phyloP scores from a whole-genome alignment of 2,797 vertebrate species.

The Epinephelus awoara region DNA sequence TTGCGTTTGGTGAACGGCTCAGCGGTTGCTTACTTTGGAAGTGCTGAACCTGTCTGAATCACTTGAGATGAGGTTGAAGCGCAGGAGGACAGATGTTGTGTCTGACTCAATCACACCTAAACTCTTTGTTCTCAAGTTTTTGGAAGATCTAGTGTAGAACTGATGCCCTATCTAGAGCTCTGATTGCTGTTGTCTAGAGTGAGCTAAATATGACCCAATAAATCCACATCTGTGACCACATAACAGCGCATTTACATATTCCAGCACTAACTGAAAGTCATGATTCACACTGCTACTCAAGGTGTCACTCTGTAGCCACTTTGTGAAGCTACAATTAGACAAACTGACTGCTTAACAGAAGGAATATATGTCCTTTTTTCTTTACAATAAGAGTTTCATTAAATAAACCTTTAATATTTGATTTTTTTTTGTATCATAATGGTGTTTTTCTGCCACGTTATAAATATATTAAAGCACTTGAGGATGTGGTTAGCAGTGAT shows the following conservation, averaged over 20 bases:
- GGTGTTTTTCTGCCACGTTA: slow-evolving; percentile 33
- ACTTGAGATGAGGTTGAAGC: slow-evolving; percentile 33
- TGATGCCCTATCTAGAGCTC: neutral
- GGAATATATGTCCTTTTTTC: slow-evolving; percentile 8
- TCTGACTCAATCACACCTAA: slow-evolving; percentile 32
- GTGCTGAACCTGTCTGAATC: slow-evolving; percentile 45
- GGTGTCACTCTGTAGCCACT: slow-evolving; percentile 42
- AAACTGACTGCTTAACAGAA: slow-evolving; percentile 3
- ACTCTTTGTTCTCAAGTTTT: slow-evolving; percentile 15
- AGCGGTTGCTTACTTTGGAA: slow-evolving; percentile 39
- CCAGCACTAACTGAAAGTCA: slow-evolving; percentile 33
- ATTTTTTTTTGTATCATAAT: slow-evolving; percentile 24
- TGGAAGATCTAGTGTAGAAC: neutral
- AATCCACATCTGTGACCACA: slow-evolving; percentile 54
- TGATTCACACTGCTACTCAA: slow-evolving; percentile 40
- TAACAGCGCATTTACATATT: slow-evolving; percentile 45
- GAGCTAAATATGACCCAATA: slow-evolving; percentile 48
- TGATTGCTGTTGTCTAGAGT: slow-evolving; percentile 32
- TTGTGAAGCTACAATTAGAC: slow-evolving; percentile 22
- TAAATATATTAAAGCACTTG: slow-evolving; percentile 47
- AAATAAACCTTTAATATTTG: slow-evolving; percentile 16
- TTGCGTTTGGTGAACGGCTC: slow-evolving; percentile 49
- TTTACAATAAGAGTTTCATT: slow-evolving; percentile 18
- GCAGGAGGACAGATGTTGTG: neutral
- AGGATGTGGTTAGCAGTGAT: slow-evolving; percentile 49